Base-by-base conservation (phyloP, 1,140 invertebrate species). In the Plodia interpunctella region DNA sequence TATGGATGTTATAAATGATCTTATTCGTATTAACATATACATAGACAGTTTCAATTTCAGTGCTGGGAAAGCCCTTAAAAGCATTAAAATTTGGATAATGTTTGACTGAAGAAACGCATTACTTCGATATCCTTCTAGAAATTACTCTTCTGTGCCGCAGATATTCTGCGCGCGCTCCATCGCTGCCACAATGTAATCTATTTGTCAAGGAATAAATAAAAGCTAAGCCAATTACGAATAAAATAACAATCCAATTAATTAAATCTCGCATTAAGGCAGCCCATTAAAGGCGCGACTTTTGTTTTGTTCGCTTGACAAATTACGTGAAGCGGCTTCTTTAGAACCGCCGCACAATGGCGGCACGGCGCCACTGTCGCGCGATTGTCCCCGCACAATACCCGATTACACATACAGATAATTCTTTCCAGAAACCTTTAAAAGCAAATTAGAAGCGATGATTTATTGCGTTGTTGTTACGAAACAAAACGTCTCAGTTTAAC, bases 361-460 rank as follows among this genome's bases (percentile, higher is more conserved):
- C 56, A 60, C 59, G 74, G 73, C 74, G 76, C 78, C 70, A 72
- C 70, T 54, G 72, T 67, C 70, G 63, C 59, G 55, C 38, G 69
- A 76, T 79, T 83, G 75, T 83, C 69, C 64, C 73, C 67, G 63
- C 62, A 84, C 79, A 84, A 81, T 79, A 70, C 66, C 59, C 76
- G 76, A 80, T 83, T 81, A 74, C 79, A 76, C 79, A 78, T 71
- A 72, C 72, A 80, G 75, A 83, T 82, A 84, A 81, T 74, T 77
- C 59, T 66, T 64, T 70, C 75, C 71, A 74, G 71, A 83, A 85
- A 88, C 78, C 76, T 88, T 88, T 86, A 88, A 88, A 88, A 88
- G 83, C 86, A 88, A 88, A 88, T 88, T 87, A 88, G 83, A 78
- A 74, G 78, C 74, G 67, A 84, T 88, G 86, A 88, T 88, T 88